Evolutionary conservation across 2,113 vertebrate species (phyloP), one percentile per base, ranked within the genome.

Genomic region (Paralichthys olivaceus): DNA sequence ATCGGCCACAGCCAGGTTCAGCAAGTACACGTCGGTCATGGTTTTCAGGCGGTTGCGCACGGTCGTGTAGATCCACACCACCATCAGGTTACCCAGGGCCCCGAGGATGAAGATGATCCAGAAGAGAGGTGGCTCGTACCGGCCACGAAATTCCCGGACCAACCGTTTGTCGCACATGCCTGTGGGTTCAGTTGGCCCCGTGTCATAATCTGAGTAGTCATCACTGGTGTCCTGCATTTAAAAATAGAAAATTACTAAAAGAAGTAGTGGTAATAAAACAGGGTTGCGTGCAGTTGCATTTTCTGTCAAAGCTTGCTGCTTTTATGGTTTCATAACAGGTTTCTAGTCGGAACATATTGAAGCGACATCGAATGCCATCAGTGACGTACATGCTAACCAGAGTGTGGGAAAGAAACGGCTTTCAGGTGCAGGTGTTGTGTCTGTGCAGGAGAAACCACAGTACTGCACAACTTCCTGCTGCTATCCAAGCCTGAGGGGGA

Each of bases 1-100:
- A 85, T 97, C 97, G 0, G 96, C 96, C 0, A 97, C 87, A 0
- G 97, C 95, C 85, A 98, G 69, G 65, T 97, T 96, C 28, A 97
- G 76, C 32, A 98, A 91, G 83, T 97, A 98, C 64, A 83, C 87
- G 29, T 97, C 96, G 0, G 94, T 96, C 95, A 94, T 94, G 73
- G 95, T 97, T 88, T 95, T 97, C 73, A 95, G 91, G 9, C 96
- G 90, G n/a, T 94, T 89, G 14, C 90, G 93, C 34, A 95, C 89
- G 4, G 93, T 94, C 78, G 91, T 92, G 87, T 95, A 98, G 87
- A 97, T 92, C 0, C 94, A 93, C 45, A 97, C 81, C 0, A 98
- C 96, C 77, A 96, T 69, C 29, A 94, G 68, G 13, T 98, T 98
- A 11, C 97, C 97, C 61, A 95, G 0, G 0, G 90, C 73, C 0